A percentile compares a stretch with the other conserved stretches of the same genome.
Conservation (phyloP, 2,113 vertebrate species). For the Bothrops jararaca region DNA sequence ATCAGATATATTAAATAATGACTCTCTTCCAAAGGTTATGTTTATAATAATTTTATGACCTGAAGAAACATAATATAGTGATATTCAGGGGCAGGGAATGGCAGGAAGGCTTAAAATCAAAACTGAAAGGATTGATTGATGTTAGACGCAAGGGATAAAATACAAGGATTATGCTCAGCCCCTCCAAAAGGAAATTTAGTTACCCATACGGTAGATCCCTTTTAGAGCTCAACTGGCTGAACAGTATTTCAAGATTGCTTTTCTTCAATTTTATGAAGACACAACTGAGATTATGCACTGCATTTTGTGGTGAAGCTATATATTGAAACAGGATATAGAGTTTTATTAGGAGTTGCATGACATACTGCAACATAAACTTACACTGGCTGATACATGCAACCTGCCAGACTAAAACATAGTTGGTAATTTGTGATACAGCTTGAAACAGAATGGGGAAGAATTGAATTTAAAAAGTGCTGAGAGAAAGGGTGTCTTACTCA, state of each 20-base stretch:
- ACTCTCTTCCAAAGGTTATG: not conserved
- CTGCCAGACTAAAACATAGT: not conserved
- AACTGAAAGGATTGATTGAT: not conserved
- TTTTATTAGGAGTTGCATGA: not conserved
- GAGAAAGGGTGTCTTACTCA: not conserved
- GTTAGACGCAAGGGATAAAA: not conserved
- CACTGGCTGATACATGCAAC: not conserved
- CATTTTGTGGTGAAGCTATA: not conserved
- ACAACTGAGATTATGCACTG: not conserved
- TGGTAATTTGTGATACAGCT: not conserved
- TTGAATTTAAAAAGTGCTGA: not conserved
- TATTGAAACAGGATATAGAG: not conserved
- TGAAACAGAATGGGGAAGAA: not conserved
- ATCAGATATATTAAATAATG: not conserved
- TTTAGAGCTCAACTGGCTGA: not conserved
- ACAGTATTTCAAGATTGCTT: not conserved
- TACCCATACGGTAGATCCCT: not conserved
- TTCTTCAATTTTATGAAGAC: not conserved
- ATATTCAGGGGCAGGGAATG: not conserved
- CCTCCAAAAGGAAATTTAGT: not conserved
- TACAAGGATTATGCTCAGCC: not conserved
- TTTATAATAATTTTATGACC: not conserved
- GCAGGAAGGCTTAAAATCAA: not conserved
- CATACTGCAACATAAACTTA: not conserved
- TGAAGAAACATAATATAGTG: not conserved